Evolutionary conservation across 2,797 vertebrate species (phyloP).

Genomic region (Apogon hyalosoma): DNA sequence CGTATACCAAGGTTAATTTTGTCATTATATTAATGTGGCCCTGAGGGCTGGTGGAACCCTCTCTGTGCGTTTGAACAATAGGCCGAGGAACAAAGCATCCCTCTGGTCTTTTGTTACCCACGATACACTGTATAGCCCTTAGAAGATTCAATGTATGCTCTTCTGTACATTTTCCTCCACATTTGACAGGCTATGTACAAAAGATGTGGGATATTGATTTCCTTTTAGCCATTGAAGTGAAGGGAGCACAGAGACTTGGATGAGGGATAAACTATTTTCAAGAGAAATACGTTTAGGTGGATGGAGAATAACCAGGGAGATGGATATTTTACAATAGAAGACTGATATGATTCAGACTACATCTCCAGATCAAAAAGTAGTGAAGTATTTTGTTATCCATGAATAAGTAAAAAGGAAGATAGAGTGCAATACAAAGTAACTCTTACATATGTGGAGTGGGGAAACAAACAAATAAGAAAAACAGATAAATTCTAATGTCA

Average conservation of each 20-base stretch:
- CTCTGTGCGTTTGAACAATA: constrained; percentile 37
- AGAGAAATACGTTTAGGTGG: not conserved
- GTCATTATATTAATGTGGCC: constrained; percentile 57
- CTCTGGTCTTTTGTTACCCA: constrained; percentile 30
- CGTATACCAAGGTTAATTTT: constrained; percentile 44
- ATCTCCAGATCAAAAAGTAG: not conserved
- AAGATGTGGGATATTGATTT: constrained; percentile 10
- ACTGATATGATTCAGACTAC: not conserved
- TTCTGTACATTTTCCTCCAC: constrained; percentile 7
- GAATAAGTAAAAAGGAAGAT: not conserved
- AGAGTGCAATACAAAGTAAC: not conserved
- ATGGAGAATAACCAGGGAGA: not conserved
- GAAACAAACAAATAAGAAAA: not conserved
- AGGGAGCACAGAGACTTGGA: not conserved
- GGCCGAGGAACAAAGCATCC: constrained; percentile 40
- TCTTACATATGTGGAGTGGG: too few species aligned
- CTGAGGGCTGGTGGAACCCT: constrained; percentile 34
- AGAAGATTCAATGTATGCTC: constrained; percentile 13
- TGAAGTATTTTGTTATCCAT: not conserved
- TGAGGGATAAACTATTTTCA: not conserved
- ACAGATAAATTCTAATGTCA: too few species aligned
- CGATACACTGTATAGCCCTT: constrained; percentile 22
- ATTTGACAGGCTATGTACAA: not conserved
- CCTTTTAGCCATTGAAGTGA: constrained; percentile 8
- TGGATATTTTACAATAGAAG: constrained; percentile 1